Conservation (phyloP, 2,113 vertebrate species). For the Brachionichthys hirsutus region DNA sequence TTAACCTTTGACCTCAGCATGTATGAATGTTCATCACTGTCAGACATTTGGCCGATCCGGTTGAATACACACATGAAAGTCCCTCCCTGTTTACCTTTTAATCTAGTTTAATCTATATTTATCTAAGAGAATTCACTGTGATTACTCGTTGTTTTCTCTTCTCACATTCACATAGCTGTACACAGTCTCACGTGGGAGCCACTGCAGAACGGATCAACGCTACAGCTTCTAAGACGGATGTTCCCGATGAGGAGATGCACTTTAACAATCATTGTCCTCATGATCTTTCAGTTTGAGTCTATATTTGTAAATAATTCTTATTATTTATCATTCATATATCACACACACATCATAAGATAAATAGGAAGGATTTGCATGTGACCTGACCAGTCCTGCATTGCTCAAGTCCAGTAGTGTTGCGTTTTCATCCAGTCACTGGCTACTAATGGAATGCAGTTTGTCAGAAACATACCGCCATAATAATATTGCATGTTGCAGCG, state of each 20-base stretch:
- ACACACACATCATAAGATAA: no score
- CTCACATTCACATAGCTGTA: slow-evolving; percentile 8
- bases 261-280: not conserved
- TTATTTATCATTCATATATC: no score
- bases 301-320: no score
- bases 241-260: not conserved
- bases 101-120: slow-evolving; percentile 19
- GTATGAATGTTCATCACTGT: slow-evolving; percentile 74
- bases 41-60: slow-evolving; percentile 34
- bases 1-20: slow-evolving; percentile 58
- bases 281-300: not conserved
- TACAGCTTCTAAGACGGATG: not conserved
- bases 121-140: slow-evolving; percentile 18
- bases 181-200: not conserved
- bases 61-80: slow-evolving; percentile 29
- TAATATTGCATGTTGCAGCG: not conserved
- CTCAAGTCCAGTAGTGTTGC: no score
- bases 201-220: not conserved
- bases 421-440: no score
- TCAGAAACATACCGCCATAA: no score
- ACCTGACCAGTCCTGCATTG: no score
- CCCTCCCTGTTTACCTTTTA: slow-evolving; percentile 28
- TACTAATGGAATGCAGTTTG: no score
- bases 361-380: no score
- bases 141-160: slow-evolving; percentile 19